Base-by-base conservation (phyloP, 2,797 vertebrate species). In the Sebastes hopkinsi region DNA sequence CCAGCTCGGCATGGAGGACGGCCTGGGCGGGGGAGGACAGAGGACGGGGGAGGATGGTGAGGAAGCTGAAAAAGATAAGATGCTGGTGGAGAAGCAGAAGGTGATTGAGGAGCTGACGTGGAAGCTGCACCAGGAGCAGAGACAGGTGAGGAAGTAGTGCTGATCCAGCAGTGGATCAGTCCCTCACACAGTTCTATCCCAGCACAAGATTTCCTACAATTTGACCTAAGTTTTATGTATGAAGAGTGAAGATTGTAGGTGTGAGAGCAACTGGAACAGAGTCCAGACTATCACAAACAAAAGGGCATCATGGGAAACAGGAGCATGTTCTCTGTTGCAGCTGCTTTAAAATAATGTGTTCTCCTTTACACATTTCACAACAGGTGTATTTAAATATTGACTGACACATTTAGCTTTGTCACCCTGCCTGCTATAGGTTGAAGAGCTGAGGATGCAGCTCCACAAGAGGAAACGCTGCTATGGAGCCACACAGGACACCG, bases 51-150 rank as follows among this genome's bases (percentile, higher is more conserved):
- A 72, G 88, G 97, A 89, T 61, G 97, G 96, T 3, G 87, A 96
- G 8, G 97, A 99, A 77, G 96, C 97, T 0, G 98, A 98, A 81
- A 99, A 99, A 82, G 98, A 99, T 92, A 99, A 99, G 91, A 99
- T 99, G 98, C 92, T 99, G 87, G 97, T 99, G 86, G 98, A 99
- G 87, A 99, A 99, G 91, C 99, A 99, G 92, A 99, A 99, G 84
- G 98, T 99, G 88, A 99, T 99, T 56, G 99, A 99, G 23, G 98
- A 99, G 83, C 95, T 99, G 87, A 99, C 97, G 0, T 99, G 98
- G 98, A 98, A 98, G 84, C 94, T 99, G 64, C 97, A 99, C 91
- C 97, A 98, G 84, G 99, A 99, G 81, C 99, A 99, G 91, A 94
- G 97, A 92, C 98, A 99, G 82, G 98, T 95, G 75, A 73, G 89